Evolutionary conservation across 2,888 invertebrate genomes (phyloP), one percentile per base, ranked within the genome.

Genomic region (Melieria picta): DNA sequence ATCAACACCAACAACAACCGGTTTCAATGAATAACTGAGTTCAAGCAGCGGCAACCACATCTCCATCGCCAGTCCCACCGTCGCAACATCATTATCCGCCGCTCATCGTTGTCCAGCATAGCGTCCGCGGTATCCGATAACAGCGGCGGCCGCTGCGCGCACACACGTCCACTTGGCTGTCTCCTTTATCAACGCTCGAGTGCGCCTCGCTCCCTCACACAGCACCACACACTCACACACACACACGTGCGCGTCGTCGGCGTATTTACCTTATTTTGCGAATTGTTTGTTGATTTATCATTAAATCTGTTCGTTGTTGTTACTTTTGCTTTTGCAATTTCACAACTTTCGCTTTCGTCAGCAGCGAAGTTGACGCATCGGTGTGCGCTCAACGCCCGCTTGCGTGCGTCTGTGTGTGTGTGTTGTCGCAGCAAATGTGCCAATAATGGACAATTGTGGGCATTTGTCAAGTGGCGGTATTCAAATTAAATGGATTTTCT

Each of bases 301-400:
- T 66, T 63, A 66, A 69, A 66, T 69, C 65, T 70, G 61, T 48
- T 69, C 66, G 63, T 57, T 58, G 46, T 66, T 70, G 69, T 69
- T 70, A 66, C 69, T 70, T 70, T 70, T 58, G 46, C 69, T 66
- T 73, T 69, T 70, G 69, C 69, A 73, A 73, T 70, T 73, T 73
- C 50, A 67, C 72, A 73, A 73, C 72, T 73, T 70, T 73, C 72
- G 69, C 69, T 73, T 73, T 70, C 69, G 42, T 56, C 67, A 42
- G 57, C 61, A 56, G 46, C 61, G 62, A 47, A 50, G 56, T 69
- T 46, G 45, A 30, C 30, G 16, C 30, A 56, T 30, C 45, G 62
- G 55, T n/a, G 46, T 46, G 11, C 30, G 11, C 43, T 47, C 45
- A 11, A 4, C 48, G 58, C 13, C 43, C 30, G 30, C 30, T 30